Percentiles rank a stretch among this genome's conserved stretches.
These are phyloP conservation scores for Triplophysa siluroides DNA, from an alignment of 2,113 vertebrate species.

Conservation along the genomic window DNA sequence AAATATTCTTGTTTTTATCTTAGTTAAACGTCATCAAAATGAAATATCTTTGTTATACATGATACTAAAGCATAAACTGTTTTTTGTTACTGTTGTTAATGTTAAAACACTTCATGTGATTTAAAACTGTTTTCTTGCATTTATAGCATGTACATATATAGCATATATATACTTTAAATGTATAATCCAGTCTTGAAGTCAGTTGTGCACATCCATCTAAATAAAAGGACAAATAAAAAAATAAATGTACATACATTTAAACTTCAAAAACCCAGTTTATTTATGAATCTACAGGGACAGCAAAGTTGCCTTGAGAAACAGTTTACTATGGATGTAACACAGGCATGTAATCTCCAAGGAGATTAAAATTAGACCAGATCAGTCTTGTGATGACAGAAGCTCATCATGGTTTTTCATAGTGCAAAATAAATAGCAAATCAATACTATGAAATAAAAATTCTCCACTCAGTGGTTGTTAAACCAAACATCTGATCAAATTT, in stretches of 20 bases:
- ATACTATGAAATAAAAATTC: conserved; percentile 37
- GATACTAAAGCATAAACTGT: neutral
- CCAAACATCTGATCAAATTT: conserved; percentile 22
- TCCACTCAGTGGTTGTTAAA: conserved; percentile 31
- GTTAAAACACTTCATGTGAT: neutral
- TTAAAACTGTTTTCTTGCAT: neutral
- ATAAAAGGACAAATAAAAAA: no score
- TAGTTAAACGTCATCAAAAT: neutral
- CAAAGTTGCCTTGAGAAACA: conserved; percentile 39
- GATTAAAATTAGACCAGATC: conserved; percentile 29
- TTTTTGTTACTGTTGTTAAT: neutral
- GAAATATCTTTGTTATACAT: neutral
- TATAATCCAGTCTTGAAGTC: neutral
- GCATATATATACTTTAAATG: neutral
- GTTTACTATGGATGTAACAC: conserved; percentile 30
- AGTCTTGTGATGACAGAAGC: conserved; percentile 37
- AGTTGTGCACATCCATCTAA: neutral
- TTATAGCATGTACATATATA: no score
- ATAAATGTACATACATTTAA: neutral
- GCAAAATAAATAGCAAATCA: conserved; percentile 57
- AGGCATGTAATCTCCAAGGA: conserved; percentile 15
- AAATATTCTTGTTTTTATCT: neutral
- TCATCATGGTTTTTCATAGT: conserved; percentile 40
- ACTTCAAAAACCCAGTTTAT: conserved; percentile 45
- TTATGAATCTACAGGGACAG: conserved; percentile 48